These are phyloP conservation scores for Poecilia gillii DNA, from an alignment of 2,797 vertebrate genomes.

Conservation along the genomic window DNA sequence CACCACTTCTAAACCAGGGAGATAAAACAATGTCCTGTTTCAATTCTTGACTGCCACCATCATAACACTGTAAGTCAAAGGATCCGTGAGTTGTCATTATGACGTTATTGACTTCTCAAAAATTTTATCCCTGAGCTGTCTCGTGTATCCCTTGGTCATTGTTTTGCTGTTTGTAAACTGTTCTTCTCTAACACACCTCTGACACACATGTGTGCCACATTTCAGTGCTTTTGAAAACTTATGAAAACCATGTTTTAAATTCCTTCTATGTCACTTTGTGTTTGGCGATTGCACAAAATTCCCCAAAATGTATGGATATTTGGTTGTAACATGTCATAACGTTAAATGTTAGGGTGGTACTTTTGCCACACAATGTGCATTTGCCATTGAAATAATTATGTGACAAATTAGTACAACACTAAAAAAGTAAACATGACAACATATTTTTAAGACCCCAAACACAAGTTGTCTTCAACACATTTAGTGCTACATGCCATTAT, in stretches of 20 bases:
- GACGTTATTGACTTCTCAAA: background rate
- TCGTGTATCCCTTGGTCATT: background rate
- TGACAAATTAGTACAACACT: background rate
- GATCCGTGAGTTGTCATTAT: no score
- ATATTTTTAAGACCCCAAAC: background rate
- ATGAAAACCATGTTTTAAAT: background rate
- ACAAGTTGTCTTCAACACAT: background rate
- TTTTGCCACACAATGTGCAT: no score
- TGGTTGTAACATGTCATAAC: background rate
- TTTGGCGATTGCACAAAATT: background rate
- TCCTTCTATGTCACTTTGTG: background rate
- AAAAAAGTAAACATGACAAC: background rate
- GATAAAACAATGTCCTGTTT: background rate
- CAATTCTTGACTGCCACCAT: background rate
- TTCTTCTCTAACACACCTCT: background rate
- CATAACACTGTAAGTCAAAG: no score
- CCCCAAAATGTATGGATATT: background rate
- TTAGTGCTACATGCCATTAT: slow-evolving; percentile 11
- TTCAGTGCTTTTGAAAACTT: background rate
- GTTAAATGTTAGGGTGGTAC: background rate
- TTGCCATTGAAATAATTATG: background rate
- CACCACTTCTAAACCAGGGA: background rate
- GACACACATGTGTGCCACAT: background rate
- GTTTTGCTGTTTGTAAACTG: background rate
- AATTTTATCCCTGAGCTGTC: background rate